Percentiles rank a stretch among this genome's conserved stretches.
phyloP scores from a whole-genome alignment of 2,113 vertebrate species.

The Excalfactoria chinensis region DNA sequence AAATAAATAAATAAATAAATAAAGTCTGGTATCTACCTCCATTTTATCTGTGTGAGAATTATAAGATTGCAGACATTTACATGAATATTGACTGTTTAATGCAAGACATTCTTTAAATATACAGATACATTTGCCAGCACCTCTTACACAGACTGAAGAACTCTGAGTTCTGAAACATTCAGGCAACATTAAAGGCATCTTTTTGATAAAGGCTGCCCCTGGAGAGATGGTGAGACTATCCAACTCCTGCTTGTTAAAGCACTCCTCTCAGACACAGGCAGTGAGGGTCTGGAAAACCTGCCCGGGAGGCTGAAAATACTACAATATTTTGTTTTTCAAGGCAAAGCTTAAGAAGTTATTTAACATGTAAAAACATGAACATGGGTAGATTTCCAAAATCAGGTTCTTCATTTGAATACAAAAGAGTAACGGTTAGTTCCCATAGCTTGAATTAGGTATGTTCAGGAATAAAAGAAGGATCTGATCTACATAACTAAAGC shows the following conservation, averaged over 20 bases:
- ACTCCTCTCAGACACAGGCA: not conserved
- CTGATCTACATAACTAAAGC: not conserved
- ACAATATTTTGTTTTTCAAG: not conserved
- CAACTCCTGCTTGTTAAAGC: not conserved
- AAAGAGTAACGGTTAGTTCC: not conserved
- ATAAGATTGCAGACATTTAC: conserved; percentile 26
- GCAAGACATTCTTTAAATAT: conserved; percentile 15
- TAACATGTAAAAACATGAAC: not conserved
- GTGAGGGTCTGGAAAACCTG: not conserved
- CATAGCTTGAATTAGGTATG: not conserved
- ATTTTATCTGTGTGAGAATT: not conserved
- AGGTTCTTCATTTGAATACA: not conserved
- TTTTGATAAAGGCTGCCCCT: conserved; percentile 8
- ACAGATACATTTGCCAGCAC: not conserved
- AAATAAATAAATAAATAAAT: not conserved
- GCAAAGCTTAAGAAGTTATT: conserved; percentile 1
- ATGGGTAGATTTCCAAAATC: not conserved
- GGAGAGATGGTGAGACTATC: not conserved
- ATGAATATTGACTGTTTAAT: conserved; percentile 51
- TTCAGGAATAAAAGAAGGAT: not conserved
- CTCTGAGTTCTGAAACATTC: conserved; percentile 2
- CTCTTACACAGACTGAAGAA: conserved; percentile 1
- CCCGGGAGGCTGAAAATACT: not conserved
- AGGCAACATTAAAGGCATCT: conserved; percentile 3
- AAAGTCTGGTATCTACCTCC: not conserved